phyloP scores from a whole-genome alignment of 2,113 vertebrate species.

The Callaeas wilsoni region DNA sequence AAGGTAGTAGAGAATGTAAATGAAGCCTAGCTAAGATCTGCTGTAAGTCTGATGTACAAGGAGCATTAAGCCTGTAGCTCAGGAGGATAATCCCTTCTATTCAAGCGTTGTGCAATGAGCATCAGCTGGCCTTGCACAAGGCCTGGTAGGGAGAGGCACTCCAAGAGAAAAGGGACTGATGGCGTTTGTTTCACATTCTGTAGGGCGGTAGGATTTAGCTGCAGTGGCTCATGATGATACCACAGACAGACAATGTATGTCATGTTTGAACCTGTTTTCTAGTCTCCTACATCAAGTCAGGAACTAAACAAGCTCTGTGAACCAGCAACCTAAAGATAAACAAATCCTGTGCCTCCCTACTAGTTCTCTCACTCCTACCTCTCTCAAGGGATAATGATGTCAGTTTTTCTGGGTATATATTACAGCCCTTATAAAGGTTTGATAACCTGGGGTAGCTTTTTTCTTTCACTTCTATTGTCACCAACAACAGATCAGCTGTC shows the following conservation, averaged over 20 bases:
- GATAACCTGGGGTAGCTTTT: neutral
- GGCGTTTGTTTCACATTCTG: neutral
- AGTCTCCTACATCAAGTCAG: neutral
- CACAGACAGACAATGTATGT: neutral
- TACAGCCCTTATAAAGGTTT: neutral
- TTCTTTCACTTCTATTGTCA: neutral
- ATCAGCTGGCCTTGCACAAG: neutral
- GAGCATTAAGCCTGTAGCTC: neutral
- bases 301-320: neutral
- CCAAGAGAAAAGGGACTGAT: neutral
- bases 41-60: neutral
- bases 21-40: neutral
- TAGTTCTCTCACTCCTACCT: neutral
- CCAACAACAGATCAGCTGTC: neutral
- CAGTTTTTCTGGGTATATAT: neutral
- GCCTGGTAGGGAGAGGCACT: neutral
- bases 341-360: neutral
- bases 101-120: rapidly evolving
- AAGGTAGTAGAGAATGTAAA: neutral
- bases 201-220: neutral
- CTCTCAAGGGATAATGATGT: neutral
- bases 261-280: neutral
- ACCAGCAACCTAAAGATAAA: neutral
- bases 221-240: neutral
- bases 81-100: neutral